A percentile compares a stretch with the other conserved stretches of the same genome.
These are phyloP conservation scores for Psittacula echo DNA, from an alignment of 2,797 vertebrate genomes.

Conservation along the genomic window DNA sequence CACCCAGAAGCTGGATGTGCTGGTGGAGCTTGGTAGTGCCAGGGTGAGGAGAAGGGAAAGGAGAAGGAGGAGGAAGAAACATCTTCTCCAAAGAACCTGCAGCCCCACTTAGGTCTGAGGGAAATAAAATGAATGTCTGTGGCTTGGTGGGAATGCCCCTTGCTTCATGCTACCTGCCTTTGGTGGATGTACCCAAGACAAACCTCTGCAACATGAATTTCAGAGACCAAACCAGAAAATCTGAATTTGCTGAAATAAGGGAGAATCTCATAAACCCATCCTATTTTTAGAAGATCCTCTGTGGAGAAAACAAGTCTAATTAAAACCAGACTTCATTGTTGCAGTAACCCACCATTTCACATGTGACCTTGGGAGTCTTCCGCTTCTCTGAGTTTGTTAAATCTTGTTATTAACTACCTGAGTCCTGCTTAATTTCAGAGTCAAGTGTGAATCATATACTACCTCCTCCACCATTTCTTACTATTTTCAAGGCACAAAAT, in stretches of 20 bases:
- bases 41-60: neutral
- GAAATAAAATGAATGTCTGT: neutral
- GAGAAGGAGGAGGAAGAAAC: neutral
- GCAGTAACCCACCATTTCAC: neutral
- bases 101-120: neutral
- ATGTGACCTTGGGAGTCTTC: conserved; percentile 14
- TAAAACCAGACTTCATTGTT: conserved; percentile 17
- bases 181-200: neutral
- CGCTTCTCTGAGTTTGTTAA: conserved; percentile 6
- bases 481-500: neutral
- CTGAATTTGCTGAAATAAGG: neutral
- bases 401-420: neutral
- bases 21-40: neutral
- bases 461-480: neutral
- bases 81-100: neutral
- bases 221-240: neutral
- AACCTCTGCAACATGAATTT: neutral
- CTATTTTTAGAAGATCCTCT: conserved; percentile 44
- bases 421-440: neutral
- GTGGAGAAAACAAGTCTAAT: conserved; percentile 38
- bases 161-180: neutral
- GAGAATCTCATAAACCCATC: neutral
- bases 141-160: neutral
- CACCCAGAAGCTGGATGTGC: neutral
- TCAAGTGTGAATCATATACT: neutral